Percentiles rank a stretch among this genome's conserved stretches.
Evolutionary conservation across 1,140 invertebrate genomes (phyloP).

Genomic region (Drosophila malerkotliana): DNA sequence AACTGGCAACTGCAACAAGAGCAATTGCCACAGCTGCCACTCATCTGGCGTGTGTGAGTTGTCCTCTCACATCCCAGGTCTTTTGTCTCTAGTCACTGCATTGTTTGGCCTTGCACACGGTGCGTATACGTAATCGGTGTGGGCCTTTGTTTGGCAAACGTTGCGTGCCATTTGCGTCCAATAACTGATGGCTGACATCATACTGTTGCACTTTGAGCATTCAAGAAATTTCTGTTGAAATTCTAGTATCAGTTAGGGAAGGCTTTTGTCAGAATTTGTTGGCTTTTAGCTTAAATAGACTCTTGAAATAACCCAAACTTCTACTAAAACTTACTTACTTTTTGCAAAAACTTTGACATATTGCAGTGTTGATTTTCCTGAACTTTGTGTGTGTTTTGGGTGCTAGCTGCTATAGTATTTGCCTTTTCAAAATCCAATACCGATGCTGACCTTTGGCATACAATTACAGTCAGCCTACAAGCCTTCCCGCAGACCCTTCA

Average conservation of each 20-base stretch:
- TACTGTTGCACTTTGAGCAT: conserved; percentile 13
- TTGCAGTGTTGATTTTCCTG: not conserved
- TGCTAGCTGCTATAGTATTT: conserved; percentile 24
- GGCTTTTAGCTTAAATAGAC: not conserved
- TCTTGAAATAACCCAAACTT: too few species aligned
- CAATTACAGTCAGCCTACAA: conserved; percentile 43
- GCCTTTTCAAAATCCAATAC: conserved; percentile 44
- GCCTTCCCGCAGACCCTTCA: conserved; percentile 7
- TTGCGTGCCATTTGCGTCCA: conserved; percentile 38
- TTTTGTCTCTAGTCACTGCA: conserved; percentile 23
- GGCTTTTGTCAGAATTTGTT: not conserved
- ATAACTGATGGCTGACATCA: conserved; percentile 24
- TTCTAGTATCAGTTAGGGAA: not conserved
- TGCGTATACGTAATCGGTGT: conserved; percentile 69
- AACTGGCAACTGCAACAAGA: conserved; percentile 15
- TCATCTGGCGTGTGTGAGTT: conserved; percentile 20
- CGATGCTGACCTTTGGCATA: conserved; percentile 72
- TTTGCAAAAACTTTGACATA: not conserved
- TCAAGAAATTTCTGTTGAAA: not conserved
- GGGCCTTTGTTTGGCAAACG: conserved; percentile 20
- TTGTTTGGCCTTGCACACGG: conserved; percentile 45
- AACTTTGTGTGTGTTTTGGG: conserved; percentile 3
- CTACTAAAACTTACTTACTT: not conserved
- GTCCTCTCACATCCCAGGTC: not conserved
- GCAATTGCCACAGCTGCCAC: conserved; percentile 42